phyloP scores from a whole-genome alignment of 2,888 invertebrate species.

The Gerosis bhagava region DNA sequence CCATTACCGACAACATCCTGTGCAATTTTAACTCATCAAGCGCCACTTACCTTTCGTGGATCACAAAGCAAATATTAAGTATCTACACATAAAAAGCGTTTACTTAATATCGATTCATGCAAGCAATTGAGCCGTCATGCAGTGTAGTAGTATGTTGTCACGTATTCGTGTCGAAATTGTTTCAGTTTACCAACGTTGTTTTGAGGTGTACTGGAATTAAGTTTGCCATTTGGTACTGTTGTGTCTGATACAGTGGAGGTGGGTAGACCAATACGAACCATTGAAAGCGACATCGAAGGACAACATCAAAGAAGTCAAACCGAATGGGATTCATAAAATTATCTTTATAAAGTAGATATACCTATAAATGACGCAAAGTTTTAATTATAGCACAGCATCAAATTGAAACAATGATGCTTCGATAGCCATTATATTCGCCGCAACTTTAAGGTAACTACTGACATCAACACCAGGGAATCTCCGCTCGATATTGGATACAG shows the following conservation, averaged over 20 bases:
- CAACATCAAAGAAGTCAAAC: constrained; percentile 75
- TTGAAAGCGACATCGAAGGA: constrained; percentile 79
- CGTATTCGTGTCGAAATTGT: constrained; percentile 42
- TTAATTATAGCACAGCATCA: background rate
- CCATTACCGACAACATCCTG: constrained; percentile 18
- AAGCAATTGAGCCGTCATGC: constrained; percentile 72
- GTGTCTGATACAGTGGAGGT: constrained; percentile 68
- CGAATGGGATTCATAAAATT: too few species aligned
- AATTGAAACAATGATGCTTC: too few species aligned
- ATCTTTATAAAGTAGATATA: too few species aligned
- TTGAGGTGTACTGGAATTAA: constrained; percentile 57
- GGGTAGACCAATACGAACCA: constrained; percentile 76
- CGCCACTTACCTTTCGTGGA: constrained; percentile 21
- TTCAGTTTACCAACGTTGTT: constrained; percentile 27
- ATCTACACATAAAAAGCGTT: constrained; percentile 79
- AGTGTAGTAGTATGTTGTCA: constrained; percentile 67
- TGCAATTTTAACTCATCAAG: constrained; percentile 20
- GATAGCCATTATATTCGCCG: constrained; percentile 43
- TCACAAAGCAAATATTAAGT: constrained; percentile 18
- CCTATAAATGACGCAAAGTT: too few species aligned
- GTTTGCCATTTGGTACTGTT: constrained; percentile 39
- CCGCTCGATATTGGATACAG: constrained; percentile 71
- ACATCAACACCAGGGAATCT: constrained; percentile 71
- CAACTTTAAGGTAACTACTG: constrained; percentile 62
- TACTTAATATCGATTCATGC: constrained; percentile 68